phyloP scores from a whole-genome alignment of 2,888 invertebrate genomes.

The Drosophila anceps region DNA sequence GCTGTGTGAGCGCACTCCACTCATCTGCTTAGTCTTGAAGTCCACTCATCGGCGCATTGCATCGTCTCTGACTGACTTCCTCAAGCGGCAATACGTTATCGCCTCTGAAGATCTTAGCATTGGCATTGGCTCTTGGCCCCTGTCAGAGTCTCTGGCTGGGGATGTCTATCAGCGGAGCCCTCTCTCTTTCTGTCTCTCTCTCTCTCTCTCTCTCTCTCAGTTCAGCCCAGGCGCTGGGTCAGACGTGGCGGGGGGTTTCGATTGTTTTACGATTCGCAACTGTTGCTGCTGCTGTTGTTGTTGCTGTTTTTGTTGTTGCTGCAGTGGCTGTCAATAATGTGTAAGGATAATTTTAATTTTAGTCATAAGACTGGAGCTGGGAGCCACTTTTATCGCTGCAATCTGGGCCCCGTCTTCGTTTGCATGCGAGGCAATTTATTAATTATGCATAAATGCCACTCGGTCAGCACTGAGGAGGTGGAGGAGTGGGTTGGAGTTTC shows the following conservation, averaged over 20 bases:
- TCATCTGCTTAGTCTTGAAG: slow-evolving; percentile 45
- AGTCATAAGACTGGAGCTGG: slow-evolving; percentile 49
- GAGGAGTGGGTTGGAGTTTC: background rate
- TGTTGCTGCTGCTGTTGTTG: slow-evolving; percentile 26
- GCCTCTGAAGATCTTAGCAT: slow-evolving; percentile 57
- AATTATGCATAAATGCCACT: slow-evolving; percentile 76
- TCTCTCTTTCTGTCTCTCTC: slow-evolving; percentile 24
- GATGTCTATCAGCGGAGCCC: slow-evolving; percentile 55
- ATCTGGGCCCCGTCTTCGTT: slow-evolving; percentile 55
- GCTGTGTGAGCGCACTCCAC: slow-evolving; percentile 29
- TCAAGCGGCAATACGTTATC: slow-evolving; percentile 65
- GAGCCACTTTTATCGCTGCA: slow-evolving; percentile 56
- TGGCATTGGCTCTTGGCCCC: slow-evolving; percentile 26
- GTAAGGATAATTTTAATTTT: slow-evolving; percentile 72
- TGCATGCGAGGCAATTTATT: slow-evolving; percentile 74
- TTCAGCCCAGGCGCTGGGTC: background rate
- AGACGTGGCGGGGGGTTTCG: slow-evolving; percentile 34
- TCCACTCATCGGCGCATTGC: slow-evolving; percentile 48
- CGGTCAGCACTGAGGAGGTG: background rate
- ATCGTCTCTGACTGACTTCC: slow-evolving; percentile 49
- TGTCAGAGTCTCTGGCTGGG: slow-evolving; percentile 18
- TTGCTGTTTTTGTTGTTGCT: slow-evolving; percentile 10
- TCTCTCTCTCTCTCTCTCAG: slow-evolving; percentile 25
- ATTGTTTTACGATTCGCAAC: slow-evolving; percentile 66
- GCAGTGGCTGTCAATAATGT: slow-evolving; percentile 62